phyloP scores from a whole-genome alignment of 2,797 vertebrate species.

The Acropternis orthonyx region DNA sequence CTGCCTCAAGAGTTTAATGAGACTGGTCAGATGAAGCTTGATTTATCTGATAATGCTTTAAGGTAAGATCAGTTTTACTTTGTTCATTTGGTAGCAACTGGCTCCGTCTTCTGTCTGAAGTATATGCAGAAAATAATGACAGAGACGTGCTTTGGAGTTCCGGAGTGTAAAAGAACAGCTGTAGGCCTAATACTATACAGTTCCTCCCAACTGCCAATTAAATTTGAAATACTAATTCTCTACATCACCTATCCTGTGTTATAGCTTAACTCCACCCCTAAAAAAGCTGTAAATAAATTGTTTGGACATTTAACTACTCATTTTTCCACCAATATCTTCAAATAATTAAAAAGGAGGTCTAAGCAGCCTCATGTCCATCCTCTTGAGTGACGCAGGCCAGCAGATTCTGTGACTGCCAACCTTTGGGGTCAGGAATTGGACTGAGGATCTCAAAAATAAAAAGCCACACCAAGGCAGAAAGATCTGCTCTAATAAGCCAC shows the following conservation, averaged over 20 bases:
- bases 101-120: background rate
- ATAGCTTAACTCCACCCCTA: background rate
- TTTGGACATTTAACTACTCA: background rate
- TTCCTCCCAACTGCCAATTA: background rate
- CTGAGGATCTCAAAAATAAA: background rate
- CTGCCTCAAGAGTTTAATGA: background rate
- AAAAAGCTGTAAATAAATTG: background rate
- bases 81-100: background rate
- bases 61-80: background rate
- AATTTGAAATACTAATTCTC: background rate
- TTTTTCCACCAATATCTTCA: background rate
- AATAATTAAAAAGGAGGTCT: background rate
- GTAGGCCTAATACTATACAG: background rate
- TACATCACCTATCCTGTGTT: background rate
- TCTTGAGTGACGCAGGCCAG: rapidly evolving
- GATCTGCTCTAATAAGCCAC: background rate
- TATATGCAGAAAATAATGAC: background rate
- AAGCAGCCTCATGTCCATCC: background rate
- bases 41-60: background rate
- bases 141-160: background rate
- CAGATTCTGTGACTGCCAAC: background rate
- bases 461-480: background rate
- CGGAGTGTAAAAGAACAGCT: background rate
- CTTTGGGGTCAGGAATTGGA: background rate
- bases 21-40: background rate